Evolutionary conservation across 2,797 vertebrate genomes (phyloP).

Genomic region (Poecilia gillii): DNA sequence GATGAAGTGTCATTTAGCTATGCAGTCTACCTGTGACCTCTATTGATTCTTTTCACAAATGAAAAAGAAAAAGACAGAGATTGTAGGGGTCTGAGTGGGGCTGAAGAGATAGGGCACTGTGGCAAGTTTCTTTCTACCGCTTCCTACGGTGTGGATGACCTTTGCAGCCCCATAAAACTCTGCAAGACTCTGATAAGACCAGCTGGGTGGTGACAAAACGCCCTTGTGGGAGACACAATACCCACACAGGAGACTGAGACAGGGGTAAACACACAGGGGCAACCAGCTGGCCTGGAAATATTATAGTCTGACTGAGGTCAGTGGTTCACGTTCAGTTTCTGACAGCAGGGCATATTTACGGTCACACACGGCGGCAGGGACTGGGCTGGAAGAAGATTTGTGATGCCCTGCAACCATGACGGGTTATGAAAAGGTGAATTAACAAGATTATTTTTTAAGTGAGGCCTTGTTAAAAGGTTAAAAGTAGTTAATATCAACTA

Average conservation of each 20-base stretch:
- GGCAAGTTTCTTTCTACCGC: slow-evolving; percentile 67
- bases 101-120: slow-evolving; percentile 37
- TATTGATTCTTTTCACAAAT: slow-evolving; percentile 11
- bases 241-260: slow-evolving; percentile 42
- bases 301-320: slow-evolving; percentile 52
- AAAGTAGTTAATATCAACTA: background rate
- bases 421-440: slow-evolving; percentile 4
- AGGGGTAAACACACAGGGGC: slow-evolving; percentile 37
- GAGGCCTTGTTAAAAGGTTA: background rate
- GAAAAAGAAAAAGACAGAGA: background rate
- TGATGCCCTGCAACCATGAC: slow-evolving; percentile 20
- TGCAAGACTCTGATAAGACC: slow-evolving; percentile 70
- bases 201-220: slow-evolving; percentile 71
- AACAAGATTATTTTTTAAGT: background rate
- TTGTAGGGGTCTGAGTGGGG: slow-evolving; percentile 23
- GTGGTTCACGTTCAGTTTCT: slow-evolving; percentile 38
- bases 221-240: slow-evolving; percentile 60
- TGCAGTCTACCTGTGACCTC: slow-evolving; percentile 44
- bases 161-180: slow-evolving; percentile 64
- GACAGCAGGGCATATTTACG: slow-evolving; percentile 41
- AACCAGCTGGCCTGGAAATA: slow-evolving; percentile 60
- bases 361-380: slow-evolving; percentile 33
- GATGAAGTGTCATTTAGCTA: slow-evolving; percentile 20
- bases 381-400: slow-evolving; percentile 12
- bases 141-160: slow-evolving; percentile 79